These are phyloP conservation scores for Trichechus manatus DNA, from an alignment of 2,113 vertebrate species.

Conservation along the genomic window DNA sequence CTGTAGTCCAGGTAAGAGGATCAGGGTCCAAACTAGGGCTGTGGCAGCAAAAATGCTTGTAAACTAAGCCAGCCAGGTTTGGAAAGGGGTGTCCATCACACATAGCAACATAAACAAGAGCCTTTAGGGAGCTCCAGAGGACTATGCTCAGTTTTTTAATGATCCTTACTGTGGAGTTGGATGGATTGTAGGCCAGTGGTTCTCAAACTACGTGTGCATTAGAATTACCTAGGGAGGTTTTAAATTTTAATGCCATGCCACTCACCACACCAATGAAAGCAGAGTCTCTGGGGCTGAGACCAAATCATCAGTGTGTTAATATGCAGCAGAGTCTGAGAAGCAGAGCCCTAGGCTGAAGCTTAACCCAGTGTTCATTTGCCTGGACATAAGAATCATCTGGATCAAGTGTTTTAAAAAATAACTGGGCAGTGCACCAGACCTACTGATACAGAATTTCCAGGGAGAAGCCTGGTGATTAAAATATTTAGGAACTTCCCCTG, in stretches of 20 bases:
- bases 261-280: background rate
- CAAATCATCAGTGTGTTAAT: background rate
- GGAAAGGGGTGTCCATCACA: background rate
- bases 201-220: background rate
- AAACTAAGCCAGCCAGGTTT: background rate
- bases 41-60: background rate
- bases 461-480: background rate
- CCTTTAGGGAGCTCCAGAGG: background rate
- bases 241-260: background rate
- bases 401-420: background rate
- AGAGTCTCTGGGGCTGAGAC: background rate
- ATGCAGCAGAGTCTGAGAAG: background rate
- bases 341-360: background rate
- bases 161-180: background rate
- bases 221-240: background rate
- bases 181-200: background rate
- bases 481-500: background rate
- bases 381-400: background rate
- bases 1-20: background rate
- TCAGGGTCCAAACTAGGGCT: background rate
- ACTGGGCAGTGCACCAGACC: background rate
- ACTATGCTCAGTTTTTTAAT: background rate
- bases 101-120: background rate
- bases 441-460: background rate
- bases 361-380: background rate